phyloP scores from a whole-genome alignment of 2,113 vertebrate genomes.

The Lagopus muta region DNA sequence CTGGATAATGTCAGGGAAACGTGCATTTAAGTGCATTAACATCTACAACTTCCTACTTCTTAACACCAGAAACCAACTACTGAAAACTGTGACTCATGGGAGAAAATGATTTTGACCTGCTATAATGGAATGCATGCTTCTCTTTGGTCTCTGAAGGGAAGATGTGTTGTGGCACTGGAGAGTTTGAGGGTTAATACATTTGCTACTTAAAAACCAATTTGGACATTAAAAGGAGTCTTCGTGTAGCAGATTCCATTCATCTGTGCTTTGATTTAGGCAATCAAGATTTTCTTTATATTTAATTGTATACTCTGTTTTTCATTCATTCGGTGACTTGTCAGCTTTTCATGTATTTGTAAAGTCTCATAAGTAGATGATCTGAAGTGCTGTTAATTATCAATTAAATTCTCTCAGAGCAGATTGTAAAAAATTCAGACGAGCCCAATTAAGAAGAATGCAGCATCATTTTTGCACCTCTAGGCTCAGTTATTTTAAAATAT shows the following conservation, averaged over 20 bases:
- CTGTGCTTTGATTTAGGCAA: conserved; percentile 76
- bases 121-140: background rate
- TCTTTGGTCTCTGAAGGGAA: conserved; percentile 1
- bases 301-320: conserved; percentile 72
- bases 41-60: background rate
- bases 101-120: background rate
- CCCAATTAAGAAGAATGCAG: conserved; percentile 66
- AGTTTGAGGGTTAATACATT: conserved; percentile 30
- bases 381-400: conserved; percentile 79
- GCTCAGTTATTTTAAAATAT: conserved; percentile 66
- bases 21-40: background rate
- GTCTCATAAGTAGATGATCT: conserved; percentile 58
- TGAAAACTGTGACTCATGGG: conserved; percentile 9
- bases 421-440: conserved; percentile 75
- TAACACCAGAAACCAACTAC: background rate
- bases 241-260: conserved; percentile 69
- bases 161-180: background rate
- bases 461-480: conserved; percentile 52
- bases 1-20: background rate
- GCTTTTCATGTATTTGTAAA: conserved; percentile 78
- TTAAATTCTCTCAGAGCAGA: conserved; percentile 75
- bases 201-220: conserved; percentile 71
- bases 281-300: conserved; percentile 72
- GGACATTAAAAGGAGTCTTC: conserved; percentile 66
- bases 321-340: conserved; percentile 61